phyloP scores from a whole-genome alignment of 2,888 invertebrate genomes.

The Limnephilus auricula region DNA sequence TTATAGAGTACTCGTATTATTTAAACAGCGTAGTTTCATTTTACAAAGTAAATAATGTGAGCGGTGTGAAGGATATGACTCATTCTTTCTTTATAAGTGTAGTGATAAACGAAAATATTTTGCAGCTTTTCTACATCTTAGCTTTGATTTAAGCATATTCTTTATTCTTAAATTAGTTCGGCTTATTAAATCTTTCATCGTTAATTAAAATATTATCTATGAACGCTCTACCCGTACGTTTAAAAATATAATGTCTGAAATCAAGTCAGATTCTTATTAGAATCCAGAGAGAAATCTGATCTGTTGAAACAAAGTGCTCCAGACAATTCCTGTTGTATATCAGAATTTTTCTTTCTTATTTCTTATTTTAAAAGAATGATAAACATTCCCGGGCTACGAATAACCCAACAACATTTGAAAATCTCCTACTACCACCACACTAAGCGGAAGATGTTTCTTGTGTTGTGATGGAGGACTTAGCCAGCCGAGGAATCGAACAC shows the following conservation, averaged over 20 bases:
- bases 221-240: background rate
- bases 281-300: too few relatives aligned
- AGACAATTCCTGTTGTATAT: too few relatives aligned
- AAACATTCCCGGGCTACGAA: too few relatives aligned
- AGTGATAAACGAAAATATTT: background rate
- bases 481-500: too few relatives aligned
- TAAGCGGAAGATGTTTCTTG: too few relatives aligned
- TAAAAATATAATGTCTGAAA: background rate
- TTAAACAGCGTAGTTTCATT: background rate
- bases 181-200: background rate
- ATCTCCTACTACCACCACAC: too few relatives aligned
- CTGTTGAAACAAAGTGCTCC: too few relatives aligned
- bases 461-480: too few relatives aligned
- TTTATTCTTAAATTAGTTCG: background rate
- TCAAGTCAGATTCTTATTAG: too few relatives aligned
- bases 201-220: background rate
- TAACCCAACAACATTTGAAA: too few relatives aligned
- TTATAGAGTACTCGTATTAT: background rate
- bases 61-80: background rate
- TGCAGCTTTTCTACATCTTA: background rate
- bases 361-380: too few relatives aligned
- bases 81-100: background rate
- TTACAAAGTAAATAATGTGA: background rate
- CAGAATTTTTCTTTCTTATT: too few relatives aligned
- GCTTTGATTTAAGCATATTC: background rate